Conservation (phyloP, 2,113 vertebrate species). For the Setophaga kirtlandii region DNA sequence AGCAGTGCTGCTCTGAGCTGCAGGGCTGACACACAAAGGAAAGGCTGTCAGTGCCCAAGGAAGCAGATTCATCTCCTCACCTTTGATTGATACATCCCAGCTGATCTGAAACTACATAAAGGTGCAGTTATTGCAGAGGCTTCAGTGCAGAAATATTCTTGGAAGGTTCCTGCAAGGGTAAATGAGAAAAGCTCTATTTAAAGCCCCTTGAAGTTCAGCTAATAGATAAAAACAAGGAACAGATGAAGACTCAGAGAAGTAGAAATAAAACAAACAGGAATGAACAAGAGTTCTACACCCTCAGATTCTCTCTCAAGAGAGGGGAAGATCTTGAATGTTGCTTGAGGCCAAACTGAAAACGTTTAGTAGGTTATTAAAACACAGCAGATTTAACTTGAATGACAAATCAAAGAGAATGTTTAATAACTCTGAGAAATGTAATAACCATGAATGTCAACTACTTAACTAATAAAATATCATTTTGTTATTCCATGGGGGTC, state of each 20-base stretch:
- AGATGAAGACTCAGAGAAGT: background rate
- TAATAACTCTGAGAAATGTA: background rate
- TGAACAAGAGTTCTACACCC: background rate
- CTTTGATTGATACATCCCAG: background rate
- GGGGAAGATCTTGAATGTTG: background rate
- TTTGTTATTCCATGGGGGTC: background rate
- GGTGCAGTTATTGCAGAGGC: background rate
- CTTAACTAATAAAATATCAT: background rate
- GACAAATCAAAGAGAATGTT: slow-evolving; percentile 1
- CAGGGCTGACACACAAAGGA: background rate
- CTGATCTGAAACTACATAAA: fast-evolving
- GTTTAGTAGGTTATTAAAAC: background rate
- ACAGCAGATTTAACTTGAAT: background rate
- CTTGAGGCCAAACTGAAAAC: background rate
- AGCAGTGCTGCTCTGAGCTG: fast-evolving
- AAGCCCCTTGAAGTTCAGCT: background rate
- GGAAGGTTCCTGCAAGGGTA: background rate
- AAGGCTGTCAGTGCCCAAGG: background rate
- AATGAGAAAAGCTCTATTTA: background rate
- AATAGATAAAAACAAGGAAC: background rate
- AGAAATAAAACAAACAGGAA: background rate
- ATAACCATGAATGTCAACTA: background rate
- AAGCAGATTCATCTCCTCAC: background rate
- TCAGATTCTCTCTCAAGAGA: background rate
- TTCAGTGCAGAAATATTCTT: background rate